These are phyloP conservation scores for Drosophila watanabei DNA, from an alignment of 1,140 invertebrate genomes.

Conservation along the genomic window DNA sequence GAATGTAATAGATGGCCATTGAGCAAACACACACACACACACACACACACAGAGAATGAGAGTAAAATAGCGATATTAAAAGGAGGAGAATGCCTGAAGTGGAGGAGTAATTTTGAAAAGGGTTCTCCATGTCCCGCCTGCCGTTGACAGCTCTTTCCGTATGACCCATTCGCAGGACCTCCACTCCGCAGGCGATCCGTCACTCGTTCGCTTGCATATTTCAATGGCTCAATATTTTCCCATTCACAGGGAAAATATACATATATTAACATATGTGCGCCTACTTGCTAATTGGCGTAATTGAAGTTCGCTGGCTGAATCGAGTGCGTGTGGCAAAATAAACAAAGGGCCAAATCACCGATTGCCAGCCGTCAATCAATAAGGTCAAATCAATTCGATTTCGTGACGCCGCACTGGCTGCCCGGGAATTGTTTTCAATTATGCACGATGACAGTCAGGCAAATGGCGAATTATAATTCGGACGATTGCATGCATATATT, in stretches of 20 bases:
- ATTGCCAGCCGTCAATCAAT: conserved; percentile 70
- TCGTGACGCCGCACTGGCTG: conserved; percentile 44
- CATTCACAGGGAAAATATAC: conserved; percentile 20
- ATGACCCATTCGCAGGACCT: conserved; percentile 24
- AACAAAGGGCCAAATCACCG: conserved; percentile 41
- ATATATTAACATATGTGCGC: conserved; percentile 10
- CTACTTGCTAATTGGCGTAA: conserved; percentile 51
- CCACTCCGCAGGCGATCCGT: conserved; percentile 40
- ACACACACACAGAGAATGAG: conserved; percentile 1
- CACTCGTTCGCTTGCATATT: conserved; percentile 42
- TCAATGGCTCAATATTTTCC: conserved; percentile 31
- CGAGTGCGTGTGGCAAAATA: conserved; percentile 41
- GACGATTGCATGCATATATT: conserved; percentile 24
- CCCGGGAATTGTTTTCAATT: conserved; percentile 74
- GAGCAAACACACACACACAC: conserved; percentile 25
- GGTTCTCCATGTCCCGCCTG: conserved; percentile 57
- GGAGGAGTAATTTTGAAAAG: conserved; percentile 59
- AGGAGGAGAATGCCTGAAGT: conserved; percentile 1
- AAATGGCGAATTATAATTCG: conserved; percentile 48
- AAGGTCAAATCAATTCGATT: conserved; percentile 78
- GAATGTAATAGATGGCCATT: conserved; percentile 75
- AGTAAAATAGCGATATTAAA: conserved; percentile 30
- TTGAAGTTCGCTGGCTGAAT: conserved; percentile 48
- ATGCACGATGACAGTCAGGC: conserved; percentile 60
- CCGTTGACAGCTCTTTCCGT: conserved; percentile 55